phyloP scores from a whole-genome alignment of 2,888 invertebrate species.

The Eristalinus sepulchralis region DNA sequence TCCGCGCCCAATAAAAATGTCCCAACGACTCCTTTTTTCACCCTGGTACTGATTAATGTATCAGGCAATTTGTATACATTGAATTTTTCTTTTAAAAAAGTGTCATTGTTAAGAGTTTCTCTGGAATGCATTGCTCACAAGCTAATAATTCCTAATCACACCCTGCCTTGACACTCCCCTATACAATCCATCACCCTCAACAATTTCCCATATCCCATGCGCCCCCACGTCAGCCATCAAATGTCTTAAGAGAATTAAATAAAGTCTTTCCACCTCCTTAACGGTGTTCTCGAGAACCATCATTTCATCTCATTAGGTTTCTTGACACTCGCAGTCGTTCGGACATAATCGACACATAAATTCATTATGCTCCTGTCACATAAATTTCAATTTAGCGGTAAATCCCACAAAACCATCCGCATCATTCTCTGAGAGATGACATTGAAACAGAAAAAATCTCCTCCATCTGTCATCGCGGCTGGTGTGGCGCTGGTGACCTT shows the following conservation, averaged over 20 bases:
- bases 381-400: conserved; percentile 34
- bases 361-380: conserved; percentile 17
- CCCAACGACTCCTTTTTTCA: too few species aligned
- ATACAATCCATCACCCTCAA: not conserved
- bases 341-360: not conserved
- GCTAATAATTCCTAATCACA: too few species aligned
- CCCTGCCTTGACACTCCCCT: too few species aligned
- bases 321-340: not conserved
- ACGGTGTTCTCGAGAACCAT: not conserved
- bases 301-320: not conserved
- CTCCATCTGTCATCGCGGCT: not conserved
- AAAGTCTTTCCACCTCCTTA: not conserved
- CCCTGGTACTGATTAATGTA: too few species aligned
- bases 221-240: not conserved
- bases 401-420: not conserved
- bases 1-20: too few species aligned
- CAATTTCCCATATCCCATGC: too few species aligned
- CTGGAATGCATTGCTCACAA: too few species aligned
- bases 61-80: too few species aligned
- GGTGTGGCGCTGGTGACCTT: not conserved
- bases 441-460: conserved; percentile 11
- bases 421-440: not conserved
- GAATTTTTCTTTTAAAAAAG: too few species aligned
- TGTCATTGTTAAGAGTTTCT: too few species aligned
- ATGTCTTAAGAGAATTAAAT: not conserved